phyloP scores from a whole-genome alignment of 2,888 invertebrate genomes.

The Drosophila subsilvestris region DNA sequence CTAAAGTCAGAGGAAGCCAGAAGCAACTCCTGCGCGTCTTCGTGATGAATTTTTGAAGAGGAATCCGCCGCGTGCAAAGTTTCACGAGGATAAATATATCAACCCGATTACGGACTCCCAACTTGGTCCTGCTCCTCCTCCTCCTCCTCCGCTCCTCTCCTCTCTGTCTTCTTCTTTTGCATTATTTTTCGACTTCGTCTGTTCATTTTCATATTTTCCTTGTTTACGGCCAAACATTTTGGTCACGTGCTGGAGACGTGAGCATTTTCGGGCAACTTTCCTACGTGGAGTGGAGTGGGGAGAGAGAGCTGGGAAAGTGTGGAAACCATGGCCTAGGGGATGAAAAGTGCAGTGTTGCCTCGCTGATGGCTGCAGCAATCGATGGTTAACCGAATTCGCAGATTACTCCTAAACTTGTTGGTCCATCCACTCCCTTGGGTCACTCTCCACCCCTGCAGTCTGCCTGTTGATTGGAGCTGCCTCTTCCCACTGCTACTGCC shows the following conservation, averaged over 20 bases:
- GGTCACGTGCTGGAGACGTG: conserved; percentile 71
- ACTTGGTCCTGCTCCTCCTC: conserved; percentile 17
- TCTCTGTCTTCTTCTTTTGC: background rate
- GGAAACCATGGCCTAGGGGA: conserved; percentile 2
- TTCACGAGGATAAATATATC: conserved; percentile 51
- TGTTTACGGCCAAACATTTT: conserved; percentile 70
- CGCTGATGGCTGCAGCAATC: conserved; percentile 44
- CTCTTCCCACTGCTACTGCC: too few species aligned
- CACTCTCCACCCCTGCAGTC: conserved; percentile 13
- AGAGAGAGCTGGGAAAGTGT: background rate
- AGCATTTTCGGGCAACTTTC: conserved; percentile 71
- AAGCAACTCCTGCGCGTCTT: conserved; percentile 44
- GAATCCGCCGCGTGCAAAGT: conserved; percentile 48
- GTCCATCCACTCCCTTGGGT: background rate
- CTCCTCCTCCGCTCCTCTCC: background rate
- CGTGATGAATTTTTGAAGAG: conserved; percentile 75
- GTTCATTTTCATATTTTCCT: conserved; percentile 75
- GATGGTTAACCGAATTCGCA: conserved; percentile 16
- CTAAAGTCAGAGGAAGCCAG: conserved; percentile 22
- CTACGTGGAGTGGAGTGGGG: conserved; percentile 19
- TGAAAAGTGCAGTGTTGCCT: conserved; percentile 47
- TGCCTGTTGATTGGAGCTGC: too few species aligned
- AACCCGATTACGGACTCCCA: conserved; percentile 59
- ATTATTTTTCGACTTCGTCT: conserved; percentile 41
- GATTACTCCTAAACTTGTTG: conserved; percentile 32